Conservation (phyloP, 1,140 invertebrate genomes). For the Meteorus sp. region DNA sequence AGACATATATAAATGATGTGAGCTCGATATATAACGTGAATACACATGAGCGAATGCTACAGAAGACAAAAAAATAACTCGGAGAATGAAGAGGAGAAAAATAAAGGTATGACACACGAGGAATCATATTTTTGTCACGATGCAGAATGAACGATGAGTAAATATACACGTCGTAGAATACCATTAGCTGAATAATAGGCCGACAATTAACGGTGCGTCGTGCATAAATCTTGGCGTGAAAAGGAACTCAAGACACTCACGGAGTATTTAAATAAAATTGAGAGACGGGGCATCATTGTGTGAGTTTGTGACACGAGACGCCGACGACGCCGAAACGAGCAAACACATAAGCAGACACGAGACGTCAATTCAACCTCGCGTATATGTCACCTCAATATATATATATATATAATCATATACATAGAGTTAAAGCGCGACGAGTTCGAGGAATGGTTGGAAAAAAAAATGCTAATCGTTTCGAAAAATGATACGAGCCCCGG, state of each 20-base stretch:
- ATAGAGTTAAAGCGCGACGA: too few species aligned
- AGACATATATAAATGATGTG: too few species aligned
- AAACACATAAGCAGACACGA: too few species aligned
- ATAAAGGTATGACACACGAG: not conserved
- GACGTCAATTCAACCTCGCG: too few species aligned
- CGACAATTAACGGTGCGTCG: slow-evolving; percentile 32
- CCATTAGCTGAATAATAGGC: slow-evolving; percentile 30
- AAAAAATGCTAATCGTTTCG: not conserved
- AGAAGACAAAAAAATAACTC: not conserved
- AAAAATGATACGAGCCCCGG: too few species aligned
- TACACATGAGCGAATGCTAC: too few species aligned
- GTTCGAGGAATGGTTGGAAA: not conserved
- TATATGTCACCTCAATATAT: too few species aligned
- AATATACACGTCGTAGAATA: slow-evolving; percentile 28
- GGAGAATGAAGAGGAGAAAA: not conserved
- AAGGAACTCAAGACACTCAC: slow-evolving; percentile 22
- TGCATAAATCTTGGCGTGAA: slow-evolving; percentile 32
- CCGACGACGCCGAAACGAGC: too few species aligned
- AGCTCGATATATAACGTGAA: too few species aligned
- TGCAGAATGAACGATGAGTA: slow-evolving; percentile 13
- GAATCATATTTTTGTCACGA: slow-evolving; percentile 28
- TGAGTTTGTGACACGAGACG: slow-evolving; percentile 35
- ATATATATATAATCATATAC: too few species aligned
- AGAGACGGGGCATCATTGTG: slow-evolving; percentile 1
- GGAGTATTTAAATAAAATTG: slow-evolving; percentile 26